phyloP scores from a whole-genome alignment of 2,797 vertebrate genomes.

The Podarcis siculus region DNA sequence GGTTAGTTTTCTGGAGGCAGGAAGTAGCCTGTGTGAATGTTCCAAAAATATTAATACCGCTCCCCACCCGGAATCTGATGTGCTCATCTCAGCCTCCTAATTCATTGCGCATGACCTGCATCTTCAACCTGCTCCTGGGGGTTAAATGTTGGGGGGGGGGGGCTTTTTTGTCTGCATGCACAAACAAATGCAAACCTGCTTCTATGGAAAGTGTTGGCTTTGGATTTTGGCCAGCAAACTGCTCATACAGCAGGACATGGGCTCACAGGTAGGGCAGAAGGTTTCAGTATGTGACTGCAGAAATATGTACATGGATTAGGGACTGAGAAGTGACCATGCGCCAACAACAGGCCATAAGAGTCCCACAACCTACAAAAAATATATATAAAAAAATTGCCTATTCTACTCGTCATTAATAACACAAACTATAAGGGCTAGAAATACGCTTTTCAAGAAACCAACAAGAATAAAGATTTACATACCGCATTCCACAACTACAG shows the following conservation, averaged over 20 bases:
- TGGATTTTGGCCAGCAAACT: background rate
- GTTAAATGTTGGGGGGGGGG: conserved; percentile 19
- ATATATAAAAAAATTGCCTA: background rate
- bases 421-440: background rate
- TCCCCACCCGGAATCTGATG: background rate
- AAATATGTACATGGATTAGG: background rate
- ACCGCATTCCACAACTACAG: background rate
- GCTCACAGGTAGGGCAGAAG: background rate
- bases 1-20: background rate
- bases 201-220: background rate
- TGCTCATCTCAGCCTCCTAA: background rate
- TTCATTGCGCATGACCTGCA: background rate
- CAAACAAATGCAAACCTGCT: background rate
- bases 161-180: conserved; percentile 45
- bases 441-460: too few species aligned
- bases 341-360: background rate
- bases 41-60: background rate
- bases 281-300: background rate
- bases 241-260: too few species aligned
- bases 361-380: too few species aligned
- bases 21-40: background rate
- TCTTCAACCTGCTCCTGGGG: background rate
- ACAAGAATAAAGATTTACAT: background rate
- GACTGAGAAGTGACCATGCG: background rate
- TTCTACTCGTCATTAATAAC: background rate